These are phyloP conservation scores for Rana temporaria DNA, from an alignment of 2,113 vertebrate species.

Conservation along the genomic window DNA sequence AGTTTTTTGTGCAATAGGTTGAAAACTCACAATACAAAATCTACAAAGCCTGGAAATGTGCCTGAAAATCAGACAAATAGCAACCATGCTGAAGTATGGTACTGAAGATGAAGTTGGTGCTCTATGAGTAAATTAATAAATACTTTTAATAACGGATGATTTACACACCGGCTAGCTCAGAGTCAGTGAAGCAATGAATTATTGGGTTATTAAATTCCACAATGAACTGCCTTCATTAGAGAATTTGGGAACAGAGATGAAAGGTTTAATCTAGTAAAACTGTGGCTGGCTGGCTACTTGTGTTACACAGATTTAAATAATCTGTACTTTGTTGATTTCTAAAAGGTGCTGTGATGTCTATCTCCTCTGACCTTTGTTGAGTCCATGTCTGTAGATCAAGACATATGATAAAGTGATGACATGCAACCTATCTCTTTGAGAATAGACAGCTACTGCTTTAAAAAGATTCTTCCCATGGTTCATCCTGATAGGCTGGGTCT, in stretches of 20 bases:
- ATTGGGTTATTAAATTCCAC: neutral
- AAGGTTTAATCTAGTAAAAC: neutral
- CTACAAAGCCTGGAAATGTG: too few species aligned
- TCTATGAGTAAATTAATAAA: too few species aligned
- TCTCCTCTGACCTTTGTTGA: conserved; percentile 39
- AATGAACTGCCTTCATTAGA: neutral
- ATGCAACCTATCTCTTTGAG: conserved; percentile 25
- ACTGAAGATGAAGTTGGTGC: too few species aligned
- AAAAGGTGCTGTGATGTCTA: conserved; percentile 10
- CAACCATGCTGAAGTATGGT: too few species aligned
- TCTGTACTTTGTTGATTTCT: conserved; percentile 14
- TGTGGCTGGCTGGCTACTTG: neutral
- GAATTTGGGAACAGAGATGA: neutral
- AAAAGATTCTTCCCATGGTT: conserved; percentile 2
- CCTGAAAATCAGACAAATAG: too few species aligned
- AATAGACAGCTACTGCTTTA: conserved; percentile 10
- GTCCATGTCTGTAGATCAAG: conserved; percentile 42
- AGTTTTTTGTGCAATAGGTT: too few species aligned
- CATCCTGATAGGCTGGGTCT: neutral
- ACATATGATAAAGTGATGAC: conserved; percentile 13
- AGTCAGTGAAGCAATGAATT: neutral
- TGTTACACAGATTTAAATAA: neutral
- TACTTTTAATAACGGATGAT: too few species aligned
- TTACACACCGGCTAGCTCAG: neutral
- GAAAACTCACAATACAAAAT: too few species aligned